Base-by-base conservation (phyloP, 2,113 vertebrate species). In the Pterophyllum scalare region DNA sequence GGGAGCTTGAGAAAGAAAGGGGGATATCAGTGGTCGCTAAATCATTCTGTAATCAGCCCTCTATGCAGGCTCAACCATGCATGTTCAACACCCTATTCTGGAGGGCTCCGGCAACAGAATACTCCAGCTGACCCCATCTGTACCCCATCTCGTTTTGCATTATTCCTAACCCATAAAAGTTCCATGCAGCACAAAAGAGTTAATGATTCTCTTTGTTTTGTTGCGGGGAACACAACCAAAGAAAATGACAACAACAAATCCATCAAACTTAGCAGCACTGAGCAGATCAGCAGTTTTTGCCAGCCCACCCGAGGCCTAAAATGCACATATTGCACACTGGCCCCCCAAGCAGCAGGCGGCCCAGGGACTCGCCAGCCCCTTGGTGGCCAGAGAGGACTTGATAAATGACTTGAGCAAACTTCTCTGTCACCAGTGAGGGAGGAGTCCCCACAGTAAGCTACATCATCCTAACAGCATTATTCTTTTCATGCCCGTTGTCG, bases 161-260 rank as follows among this genome's bases (percentile, higher is more conserved):
- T 96, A 96, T 97, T 95, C 96, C 92, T 89, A 95, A 95, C 94
- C 95, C 95, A 95, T 97, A 97, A 97, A 97, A 96, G 96, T 96
- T 95, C 95, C 94, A 94, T 95, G 95, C 95, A 95, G 95, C 96
- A 97, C 95, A 97, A 97, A 97, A 96, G 96, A 97, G 96, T 96
- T 97, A 97, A 97, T 97, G 95, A 96, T 97, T 95, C 95, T 95
- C 95, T 97, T 97, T 97, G 95, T 97, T 96, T 95, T 92, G 94
- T 95, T 90, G 93, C 88, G 90, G 91, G 91, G 92, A 95, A 93
- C 76, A 78, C 92, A 94, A 96, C 94, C 93, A 96, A 97, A 97
- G 96, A 96, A 95, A 96, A 96, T 96, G 96, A 97, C 95, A 96
- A 96, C 95, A 97, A 95, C 95, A 96, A 95, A 97, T 97, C 96